Conservation (phyloP, 1,140 invertebrate species). For the Dinoponera quadriceps region DNA sequence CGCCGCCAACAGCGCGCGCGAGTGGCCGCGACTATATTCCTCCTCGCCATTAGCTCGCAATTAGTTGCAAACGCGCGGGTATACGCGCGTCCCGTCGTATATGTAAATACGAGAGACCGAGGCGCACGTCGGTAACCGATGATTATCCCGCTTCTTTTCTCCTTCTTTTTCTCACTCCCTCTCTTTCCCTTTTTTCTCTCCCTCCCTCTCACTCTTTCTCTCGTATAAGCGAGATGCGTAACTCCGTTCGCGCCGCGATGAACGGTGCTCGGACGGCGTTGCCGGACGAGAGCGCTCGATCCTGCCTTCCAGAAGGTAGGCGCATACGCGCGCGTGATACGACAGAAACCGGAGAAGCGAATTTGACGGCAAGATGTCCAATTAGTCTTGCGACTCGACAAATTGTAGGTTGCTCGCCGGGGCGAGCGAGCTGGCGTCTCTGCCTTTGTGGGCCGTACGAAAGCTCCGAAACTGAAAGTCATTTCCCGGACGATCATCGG, state of each 20-base stretch:
- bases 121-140: conserved; percentile 28
- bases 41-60: conserved; percentile 24
- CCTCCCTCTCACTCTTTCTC: neutral
- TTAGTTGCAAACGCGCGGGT: conserved; percentile 37
- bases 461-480: conserved; percentile 78
- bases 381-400: conserved; percentile 78
- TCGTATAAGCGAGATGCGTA: conserved; percentile 52
- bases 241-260: conserved; percentile 6
- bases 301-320: neutral
- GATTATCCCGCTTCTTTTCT: conserved; percentile 15
- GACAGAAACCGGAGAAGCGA: conserved; percentile 52
- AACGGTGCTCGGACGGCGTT: conserved; percentile 7
- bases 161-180: neutral
- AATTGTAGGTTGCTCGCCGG: conserved; percentile 73
- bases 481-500: conserved; percentile 76
- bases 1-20: neutral
- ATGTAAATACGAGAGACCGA: conserved; percentile 19
- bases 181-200: neutral
- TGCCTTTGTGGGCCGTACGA: conserved; percentile 70
- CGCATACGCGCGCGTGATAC: conserved; percentile 45
- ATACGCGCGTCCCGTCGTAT: conserved; percentile 4
- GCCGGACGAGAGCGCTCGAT: neutral
- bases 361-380: conserved; percentile 76
- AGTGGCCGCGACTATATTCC: conserved; percentile 3
- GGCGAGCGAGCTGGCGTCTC: conserved; percentile 74